Conservation (phyloP, 2,797 vertebrate genomes). For the Leptoclinus maculatus region DNA sequence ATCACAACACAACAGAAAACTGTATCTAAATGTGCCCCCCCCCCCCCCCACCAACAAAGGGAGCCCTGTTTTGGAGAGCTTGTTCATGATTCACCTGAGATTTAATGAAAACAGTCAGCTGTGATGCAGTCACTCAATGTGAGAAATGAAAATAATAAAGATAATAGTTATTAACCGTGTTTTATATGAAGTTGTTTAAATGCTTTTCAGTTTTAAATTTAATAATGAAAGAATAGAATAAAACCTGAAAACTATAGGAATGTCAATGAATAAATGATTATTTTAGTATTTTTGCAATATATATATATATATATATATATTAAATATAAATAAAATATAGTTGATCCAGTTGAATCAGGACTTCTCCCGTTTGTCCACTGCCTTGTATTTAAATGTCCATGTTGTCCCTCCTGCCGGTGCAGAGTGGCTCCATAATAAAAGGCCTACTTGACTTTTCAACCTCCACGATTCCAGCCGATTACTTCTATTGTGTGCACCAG, state of each 20-base stretch:
- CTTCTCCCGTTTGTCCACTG: not conserved
- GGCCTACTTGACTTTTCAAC: constrained; percentile 86
- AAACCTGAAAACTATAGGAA: not conserved
- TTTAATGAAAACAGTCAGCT: not conserved
- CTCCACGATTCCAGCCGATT: constrained; percentile 83
- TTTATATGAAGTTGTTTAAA: not conserved
- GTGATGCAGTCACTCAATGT: not conserved
- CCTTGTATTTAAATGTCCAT: constrained; percentile 39
- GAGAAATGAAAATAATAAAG: not conserved
- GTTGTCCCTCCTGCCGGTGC: constrained; percentile 40
- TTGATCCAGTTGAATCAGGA: not conserved
- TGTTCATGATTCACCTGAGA: not conserved
- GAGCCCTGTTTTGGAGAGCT: not conserved
- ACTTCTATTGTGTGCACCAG: constrained; percentile 77
- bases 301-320: no score
- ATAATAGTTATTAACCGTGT: not conserved
- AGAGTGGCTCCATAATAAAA: constrained; percentile 62
- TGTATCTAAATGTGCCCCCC: constrained; percentile 5
- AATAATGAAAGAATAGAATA: not conserved
- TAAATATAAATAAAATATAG: no score
- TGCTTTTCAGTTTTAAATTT: not conserved
- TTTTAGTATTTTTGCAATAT: no score
- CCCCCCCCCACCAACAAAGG: not conserved
- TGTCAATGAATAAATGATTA: no score
- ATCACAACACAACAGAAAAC: not conserved